Conservation (phyloP, 2,797 vertebrate genomes). For the Dicrostonyx torquatus region DNA sequence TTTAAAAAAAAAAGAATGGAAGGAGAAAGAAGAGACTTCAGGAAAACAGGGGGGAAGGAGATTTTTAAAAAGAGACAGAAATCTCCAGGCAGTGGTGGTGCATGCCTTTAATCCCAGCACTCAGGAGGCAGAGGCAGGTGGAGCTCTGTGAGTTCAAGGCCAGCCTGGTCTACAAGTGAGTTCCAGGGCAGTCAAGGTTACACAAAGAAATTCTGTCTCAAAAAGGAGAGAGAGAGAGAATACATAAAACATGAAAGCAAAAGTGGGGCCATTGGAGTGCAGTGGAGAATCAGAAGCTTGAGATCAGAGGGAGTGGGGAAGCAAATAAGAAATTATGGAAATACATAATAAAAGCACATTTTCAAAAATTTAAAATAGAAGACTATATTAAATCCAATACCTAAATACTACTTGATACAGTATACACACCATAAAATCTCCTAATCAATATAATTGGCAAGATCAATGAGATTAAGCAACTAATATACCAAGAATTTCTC, state of each 20-base stretch:
- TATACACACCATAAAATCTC: conserved; percentile 1
- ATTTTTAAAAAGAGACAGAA: neutral
- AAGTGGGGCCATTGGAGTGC: neutral
- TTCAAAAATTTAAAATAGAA: neutral
- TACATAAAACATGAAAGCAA: neutral
- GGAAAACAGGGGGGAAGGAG: neutral
- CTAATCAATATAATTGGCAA: conserved; percentile 32
- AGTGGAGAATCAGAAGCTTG: neutral
- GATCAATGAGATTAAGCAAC: conserved; percentile 29
- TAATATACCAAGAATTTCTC: conserved; percentile 15
- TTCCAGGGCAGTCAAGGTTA: neutral
- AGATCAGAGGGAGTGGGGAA: neutral
- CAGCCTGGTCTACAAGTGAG: neutral
- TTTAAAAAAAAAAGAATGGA: neutral
- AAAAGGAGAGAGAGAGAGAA: neutral
- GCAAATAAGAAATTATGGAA: neutral
- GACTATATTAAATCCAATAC: neutral
- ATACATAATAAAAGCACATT: neutral
- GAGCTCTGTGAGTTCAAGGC: neutral
- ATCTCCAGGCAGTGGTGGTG: neutral
- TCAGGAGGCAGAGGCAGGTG: neutral
- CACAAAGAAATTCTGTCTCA: neutral
- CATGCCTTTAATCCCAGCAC: neutral
- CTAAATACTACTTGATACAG: conserved; percentile 22
- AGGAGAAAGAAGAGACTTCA: neutral